Base-by-base conservation (phyloP, 2,113 vertebrate species). In the Hyperopisus bebe region DNA sequence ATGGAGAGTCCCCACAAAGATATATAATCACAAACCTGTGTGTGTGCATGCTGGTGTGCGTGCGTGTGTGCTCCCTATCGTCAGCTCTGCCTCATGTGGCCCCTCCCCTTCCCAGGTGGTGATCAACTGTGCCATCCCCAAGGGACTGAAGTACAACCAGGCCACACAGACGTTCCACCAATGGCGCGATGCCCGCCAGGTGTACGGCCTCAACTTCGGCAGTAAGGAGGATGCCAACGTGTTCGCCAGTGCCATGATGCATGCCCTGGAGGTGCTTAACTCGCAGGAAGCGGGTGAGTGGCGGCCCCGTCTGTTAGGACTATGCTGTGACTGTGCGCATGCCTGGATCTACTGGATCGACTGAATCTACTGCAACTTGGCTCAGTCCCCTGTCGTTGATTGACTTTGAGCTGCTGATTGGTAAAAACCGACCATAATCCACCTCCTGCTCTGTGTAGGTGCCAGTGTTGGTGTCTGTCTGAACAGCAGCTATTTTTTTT, bases 211-310 rank as follows among this genome's bases (percentile, higher is more conserved):
- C 90, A 99, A 99, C 96, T 99, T 99, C 90, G 98, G 98, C 96
- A 99, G 98, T 94, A 99, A 99, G 94, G 98, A 99, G 94, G 98
- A 99, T 90, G 98, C 98, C 95, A 99, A 99, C 51, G 98, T 99
- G 74, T 99, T 99, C 21, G 98, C 98, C 94, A 99, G 98, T 96
- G 98, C 98, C 97, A 99, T 99, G 98, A 99, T 99, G 98, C 98
- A 99, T 92, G 98, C 98, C 92, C 96, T 99, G 95, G 98, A 99
- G 96, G 98, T 99, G 94, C 96, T 99, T 93, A 99, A 99, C 96
- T 98, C 98, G 90, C 98, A 98, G 95, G 98, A 99, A 91, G 92
- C 98, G 95, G 98, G 98, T 99, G 94, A 91, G 92, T 48, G 89
- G 7, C 0, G 46, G 11, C 47, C 8, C 7, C 21, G n/a, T 86